Conservation (phyloP, 2,797 vertebrate species). For the Buphagus erythrorhynchus region DNA sequence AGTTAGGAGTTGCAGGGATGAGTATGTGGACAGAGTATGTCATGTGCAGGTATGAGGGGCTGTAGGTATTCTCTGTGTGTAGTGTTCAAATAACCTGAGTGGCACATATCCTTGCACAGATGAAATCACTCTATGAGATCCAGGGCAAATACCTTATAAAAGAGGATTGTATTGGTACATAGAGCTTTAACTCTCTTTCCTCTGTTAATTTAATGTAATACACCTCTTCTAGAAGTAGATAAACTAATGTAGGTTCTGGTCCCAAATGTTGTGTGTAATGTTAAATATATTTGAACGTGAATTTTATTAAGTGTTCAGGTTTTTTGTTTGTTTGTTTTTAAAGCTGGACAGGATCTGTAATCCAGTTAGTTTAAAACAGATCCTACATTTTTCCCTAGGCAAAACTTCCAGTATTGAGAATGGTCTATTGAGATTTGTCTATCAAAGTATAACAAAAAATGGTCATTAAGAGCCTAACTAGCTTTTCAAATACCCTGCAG, state of each 20-base stretch:
- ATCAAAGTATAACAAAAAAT: constrained; percentile 6
- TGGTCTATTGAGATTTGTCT: not conserved
- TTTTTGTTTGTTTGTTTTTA: not conserved
- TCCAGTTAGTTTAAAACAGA: not conserved
- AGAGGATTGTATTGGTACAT: not conserved
- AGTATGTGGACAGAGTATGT: not conserved
- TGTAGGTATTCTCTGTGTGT: not conserved
- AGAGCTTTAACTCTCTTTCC: not conserved
- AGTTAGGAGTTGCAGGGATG: not conserved
- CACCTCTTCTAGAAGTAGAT: not conserved
- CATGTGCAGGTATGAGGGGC: not conserved
- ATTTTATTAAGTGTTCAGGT: not conserved
- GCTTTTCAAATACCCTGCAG: constrained; percentile 42
- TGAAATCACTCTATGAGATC: not conserved
- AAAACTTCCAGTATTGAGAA: not conserved
- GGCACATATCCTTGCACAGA: not conserved
- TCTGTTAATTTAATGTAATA: not conserved
- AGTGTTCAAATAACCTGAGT: not conserved
- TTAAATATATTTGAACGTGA: not conserved
- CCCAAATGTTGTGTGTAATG: not conserved
- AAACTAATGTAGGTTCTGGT: not conserved
- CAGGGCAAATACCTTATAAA: not conserved
- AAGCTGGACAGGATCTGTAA: not conserved
- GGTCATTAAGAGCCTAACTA: not conserved
- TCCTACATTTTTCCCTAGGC: not conserved